These are phyloP conservation scores for Rhizomys pruinosus DNA, from an alignment of 2,113 vertebrate genomes.

Conservation along the genomic window DNA sequence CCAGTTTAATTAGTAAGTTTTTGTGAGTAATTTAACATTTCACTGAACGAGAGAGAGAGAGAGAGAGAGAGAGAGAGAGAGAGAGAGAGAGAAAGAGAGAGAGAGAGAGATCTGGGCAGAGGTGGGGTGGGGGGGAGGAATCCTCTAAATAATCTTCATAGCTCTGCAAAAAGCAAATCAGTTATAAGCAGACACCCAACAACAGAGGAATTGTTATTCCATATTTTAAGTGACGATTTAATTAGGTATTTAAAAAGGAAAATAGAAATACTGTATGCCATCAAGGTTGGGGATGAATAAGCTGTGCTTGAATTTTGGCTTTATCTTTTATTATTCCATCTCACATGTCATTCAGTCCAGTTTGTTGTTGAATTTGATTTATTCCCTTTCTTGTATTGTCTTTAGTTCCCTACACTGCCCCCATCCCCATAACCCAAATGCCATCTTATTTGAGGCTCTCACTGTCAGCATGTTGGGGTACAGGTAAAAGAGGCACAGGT, in stretches of 20 bases:
- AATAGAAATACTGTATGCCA: constrained; percentile 53
- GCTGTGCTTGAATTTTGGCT: constrained; percentile 11
- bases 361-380: background rate
- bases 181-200: constrained; percentile 55
- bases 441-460: background rate
- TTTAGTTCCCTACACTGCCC: background rate
- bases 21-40: constrained; percentile 70
- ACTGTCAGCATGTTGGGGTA: background rate
- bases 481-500: background rate
- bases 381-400: background rate
- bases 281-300: constrained; percentile 43
- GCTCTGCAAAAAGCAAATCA: constrained; percentile 52
- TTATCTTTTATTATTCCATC: constrained; percentile 23
- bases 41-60: constrained; percentile 42
- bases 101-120: too few relatives aligned
- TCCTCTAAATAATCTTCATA: constrained; percentile 62
- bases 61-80: background rate
- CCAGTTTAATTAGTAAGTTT: constrained; percentile 75
- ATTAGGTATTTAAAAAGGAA: constrained; percentile 73
- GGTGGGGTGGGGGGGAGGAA: too few relatives aligned
- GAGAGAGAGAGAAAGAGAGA: constrained; percentile 32
- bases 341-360: background rate
- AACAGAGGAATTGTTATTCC: constrained; percentile 40
- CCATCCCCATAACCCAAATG: background rate
- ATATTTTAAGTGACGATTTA: constrained; percentile 76